Conservation (phyloP, 2,113 vertebrate species). For the Stictonetta naevosa region DNA sequence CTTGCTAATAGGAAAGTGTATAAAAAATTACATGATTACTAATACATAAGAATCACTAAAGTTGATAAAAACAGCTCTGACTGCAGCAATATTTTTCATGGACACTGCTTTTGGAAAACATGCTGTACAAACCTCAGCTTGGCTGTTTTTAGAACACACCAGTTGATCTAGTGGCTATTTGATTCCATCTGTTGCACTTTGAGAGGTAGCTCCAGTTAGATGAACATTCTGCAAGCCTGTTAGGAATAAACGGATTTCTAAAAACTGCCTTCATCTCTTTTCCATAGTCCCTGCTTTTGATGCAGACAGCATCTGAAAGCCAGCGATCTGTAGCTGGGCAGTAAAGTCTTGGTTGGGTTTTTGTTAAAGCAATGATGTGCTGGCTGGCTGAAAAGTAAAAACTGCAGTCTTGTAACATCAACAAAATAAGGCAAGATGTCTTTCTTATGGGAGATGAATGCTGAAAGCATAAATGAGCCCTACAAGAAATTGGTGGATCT, state of each 20-base stretch:
- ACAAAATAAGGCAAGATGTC: slow-evolving; percentile 10
- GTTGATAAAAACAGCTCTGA: not conserved
- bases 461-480: not conserved
- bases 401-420: slow-evolving; percentile 49
- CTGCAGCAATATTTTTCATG: not conserved
- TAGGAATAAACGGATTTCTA: slow-evolving; percentile 39
- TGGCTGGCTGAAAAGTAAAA: slow-evolving; percentile 62
- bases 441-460: not conserved
- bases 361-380: slow-evolving; percentile 61
- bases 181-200: not conserved
- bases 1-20: slow-evolving; percentile 12
- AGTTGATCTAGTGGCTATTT: not conserved
- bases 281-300: not conserved
- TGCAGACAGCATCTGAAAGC: not conserved
- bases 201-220: not conserved
- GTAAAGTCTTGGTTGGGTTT: slow-evolving; percentile 36
- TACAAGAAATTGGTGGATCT: not conserved
- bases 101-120: not conserved
- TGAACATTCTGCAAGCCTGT: not conserved
- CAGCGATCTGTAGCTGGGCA: slow-evolving; percentile 4
- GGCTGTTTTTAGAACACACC: not conserved
- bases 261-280: slow-evolving; percentile 16
- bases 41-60: slow-evolving; percentile 26
- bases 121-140: not conserved
- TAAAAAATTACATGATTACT: slow-evolving; percentile 44